A percentile compares a stretch with the other conserved stretches of the same genome.
phyloP scores from a whole-genome alignment of 2,113 vertebrate genomes.

The Oenanthe melanoleuca region DNA sequence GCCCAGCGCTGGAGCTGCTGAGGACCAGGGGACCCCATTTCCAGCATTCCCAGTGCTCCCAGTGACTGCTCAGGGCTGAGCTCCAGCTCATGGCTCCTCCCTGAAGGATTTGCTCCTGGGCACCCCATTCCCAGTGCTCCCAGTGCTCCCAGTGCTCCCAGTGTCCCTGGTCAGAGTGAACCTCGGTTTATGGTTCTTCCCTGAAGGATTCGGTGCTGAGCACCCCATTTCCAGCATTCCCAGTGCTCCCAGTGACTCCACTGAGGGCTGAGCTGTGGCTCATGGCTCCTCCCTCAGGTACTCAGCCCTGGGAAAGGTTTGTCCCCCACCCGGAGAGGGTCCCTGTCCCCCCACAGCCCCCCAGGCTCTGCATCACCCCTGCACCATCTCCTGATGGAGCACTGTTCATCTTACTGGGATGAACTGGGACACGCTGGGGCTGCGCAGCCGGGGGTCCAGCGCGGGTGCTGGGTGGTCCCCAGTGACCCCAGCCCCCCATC shows the following conservation, averaged over 20 bases:
- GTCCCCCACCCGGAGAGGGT: background rate
- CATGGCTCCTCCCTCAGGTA: accelerated
- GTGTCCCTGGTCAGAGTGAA: no score
- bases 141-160: background rate
- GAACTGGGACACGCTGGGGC: accelerated
- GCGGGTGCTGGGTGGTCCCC: background rate
- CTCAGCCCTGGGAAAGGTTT: background rate
- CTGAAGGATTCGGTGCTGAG: background rate
- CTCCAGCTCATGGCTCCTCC: accelerated
- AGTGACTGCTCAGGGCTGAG: background rate
- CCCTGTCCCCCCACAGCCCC: no score
- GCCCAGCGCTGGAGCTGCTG: accelerated
- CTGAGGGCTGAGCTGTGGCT: background rate
- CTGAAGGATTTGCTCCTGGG: background rate
- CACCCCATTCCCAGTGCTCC: background rate
- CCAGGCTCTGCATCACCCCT: accelerated
- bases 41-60: background rate
- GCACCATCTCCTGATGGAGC: background rate
- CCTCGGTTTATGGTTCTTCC: accelerated
- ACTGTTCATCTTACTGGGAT: accelerated
- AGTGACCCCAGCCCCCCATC: accelerated
- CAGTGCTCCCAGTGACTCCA: background rate
- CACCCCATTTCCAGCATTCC: background rate
- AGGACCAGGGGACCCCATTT: background rate
- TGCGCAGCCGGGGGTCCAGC: background rate